Percentiles rank a stretch among this genome's conserved stretches.
phyloP scores from a whole-genome alignment of 2,113 vertebrate genomes.

The Lophius piscatorius region DNA sequence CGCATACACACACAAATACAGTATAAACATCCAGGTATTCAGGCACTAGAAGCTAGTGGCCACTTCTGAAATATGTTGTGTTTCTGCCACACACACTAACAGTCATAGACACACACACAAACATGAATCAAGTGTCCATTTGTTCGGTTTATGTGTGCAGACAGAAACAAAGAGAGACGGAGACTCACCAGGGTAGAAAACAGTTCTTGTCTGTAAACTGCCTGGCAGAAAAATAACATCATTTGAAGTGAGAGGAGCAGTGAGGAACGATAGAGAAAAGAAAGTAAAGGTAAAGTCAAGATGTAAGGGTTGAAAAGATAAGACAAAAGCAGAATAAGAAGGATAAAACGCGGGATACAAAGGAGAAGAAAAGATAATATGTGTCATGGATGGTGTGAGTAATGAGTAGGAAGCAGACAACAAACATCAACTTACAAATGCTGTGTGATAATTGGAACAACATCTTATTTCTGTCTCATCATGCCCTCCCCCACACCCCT shows the following conservation, averaged over 20 bases:
- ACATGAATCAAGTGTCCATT: constrained; percentile 54
- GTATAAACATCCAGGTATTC: constrained; percentile 26
- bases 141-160: constrained; percentile 33
- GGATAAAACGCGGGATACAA: background rate
- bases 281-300: background rate
- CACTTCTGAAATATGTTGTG: constrained; percentile 47
- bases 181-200: constrained; percentile 63
- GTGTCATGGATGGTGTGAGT: constrained; percentile 31
- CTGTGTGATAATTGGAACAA: constrained; percentile 18
- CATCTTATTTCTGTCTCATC: constrained; percentile 33
- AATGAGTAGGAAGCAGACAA: constrained; percentile 14
- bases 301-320: background rate
- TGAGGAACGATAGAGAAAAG: constrained; percentile 7
- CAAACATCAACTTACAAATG: constrained; percentile 27
- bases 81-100: constrained; percentile 19
- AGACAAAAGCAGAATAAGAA: too few relatives aligned
- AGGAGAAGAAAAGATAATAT: constrained; percentile 14
- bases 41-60: constrained; percentile 57
- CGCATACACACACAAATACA: background rate
- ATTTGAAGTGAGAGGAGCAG: constrained; percentile 52
- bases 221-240: constrained; percentile 65
- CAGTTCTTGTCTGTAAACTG: constrained; percentile 65
- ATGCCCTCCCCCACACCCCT: constrained; percentile 15
- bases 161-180: constrained; percentile 37
- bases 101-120: constrained; percentile 30